phyloP scores from a whole-genome alignment of 1,140 invertebrate species.

The Luehdorfia chinensis region DNA sequence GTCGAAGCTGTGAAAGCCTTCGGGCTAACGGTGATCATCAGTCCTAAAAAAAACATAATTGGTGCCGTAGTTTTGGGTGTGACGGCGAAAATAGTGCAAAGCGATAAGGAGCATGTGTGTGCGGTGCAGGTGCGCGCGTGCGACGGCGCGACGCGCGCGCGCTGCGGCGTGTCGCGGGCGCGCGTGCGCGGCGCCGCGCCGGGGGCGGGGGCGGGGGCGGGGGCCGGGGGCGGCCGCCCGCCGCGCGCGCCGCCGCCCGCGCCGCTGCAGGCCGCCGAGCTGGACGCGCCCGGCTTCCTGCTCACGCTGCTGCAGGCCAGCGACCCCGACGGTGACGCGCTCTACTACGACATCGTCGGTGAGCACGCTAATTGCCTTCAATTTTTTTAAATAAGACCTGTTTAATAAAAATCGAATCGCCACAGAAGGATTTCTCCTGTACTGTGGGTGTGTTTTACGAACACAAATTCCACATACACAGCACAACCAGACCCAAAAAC shows the following conservation, averaged over 20 bases:
- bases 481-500: no score
- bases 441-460: no score
- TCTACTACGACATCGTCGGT: constrained; percentile 95
- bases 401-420: background rate
- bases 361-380: background rate
- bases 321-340: constrained; percentile 88
- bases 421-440: no score
- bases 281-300: constrained; percentile 89
- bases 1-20: no score
- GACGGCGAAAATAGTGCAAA: no score
- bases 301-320: constrained; percentile 88
- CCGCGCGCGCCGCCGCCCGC: constrained; percentile 64
- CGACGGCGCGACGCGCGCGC: constrained; percentile 85
- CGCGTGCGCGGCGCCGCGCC: constrained; percentile 82
- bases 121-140: constrained; percentile 85
- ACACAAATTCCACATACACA: no score
- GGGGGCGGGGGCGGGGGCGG: constrained; percentile 79
- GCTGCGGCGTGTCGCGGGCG: constrained; percentile 84
- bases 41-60: no score
- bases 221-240: constrained; percentile 77
- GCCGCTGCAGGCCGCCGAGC: constrained; percentile 87
- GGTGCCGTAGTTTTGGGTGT: no score
- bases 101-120: no score
- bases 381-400: background rate
- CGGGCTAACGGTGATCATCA: no score